Evolutionary conservation across 2,113 vertebrate species (phyloP).

Genomic region (Odocoileus hemionus): DNA sequence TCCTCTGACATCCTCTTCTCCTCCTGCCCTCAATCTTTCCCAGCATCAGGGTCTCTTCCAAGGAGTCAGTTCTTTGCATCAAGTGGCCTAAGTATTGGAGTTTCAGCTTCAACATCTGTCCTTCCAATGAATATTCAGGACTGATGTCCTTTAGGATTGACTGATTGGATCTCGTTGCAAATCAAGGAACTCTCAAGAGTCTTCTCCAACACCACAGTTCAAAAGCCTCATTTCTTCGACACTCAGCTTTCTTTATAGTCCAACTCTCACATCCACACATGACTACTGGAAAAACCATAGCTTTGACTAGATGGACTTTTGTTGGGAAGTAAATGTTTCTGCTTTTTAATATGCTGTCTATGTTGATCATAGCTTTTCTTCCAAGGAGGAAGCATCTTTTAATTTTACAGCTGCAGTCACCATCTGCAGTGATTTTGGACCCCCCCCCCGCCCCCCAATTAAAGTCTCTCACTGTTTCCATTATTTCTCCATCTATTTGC

Average conservation of each 20-base stretch:
- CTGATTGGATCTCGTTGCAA: background rate
- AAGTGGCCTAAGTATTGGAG: background rate
- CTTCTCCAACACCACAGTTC: background rate
- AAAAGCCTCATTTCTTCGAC: background rate
- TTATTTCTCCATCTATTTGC: background rate
- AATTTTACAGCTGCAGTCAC: background rate
- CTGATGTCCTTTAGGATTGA: background rate
- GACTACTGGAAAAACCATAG: background rate
- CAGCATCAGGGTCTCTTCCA: background rate
- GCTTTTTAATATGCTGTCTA: background rate
- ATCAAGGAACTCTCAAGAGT: background rate
- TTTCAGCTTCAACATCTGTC: background rate
- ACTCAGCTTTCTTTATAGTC: background rate
- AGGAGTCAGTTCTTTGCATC: background rate
- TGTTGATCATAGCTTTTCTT: background rate
- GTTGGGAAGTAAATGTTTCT: background rate
- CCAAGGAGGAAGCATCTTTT: background rate
- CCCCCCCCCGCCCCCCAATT: fast-evolving
- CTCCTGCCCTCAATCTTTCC: background rate
- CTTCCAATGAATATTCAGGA: background rate
- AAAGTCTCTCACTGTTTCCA: background rate
- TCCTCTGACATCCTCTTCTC: background rate
- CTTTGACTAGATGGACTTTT: background rate
- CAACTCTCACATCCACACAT: background rate
- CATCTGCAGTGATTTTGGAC: background rate